These are phyloP conservation scores for Porites australiensis DNA, from an alignment of 64 coral and sea anemone species.

Conservation along the genomic window DNA sequence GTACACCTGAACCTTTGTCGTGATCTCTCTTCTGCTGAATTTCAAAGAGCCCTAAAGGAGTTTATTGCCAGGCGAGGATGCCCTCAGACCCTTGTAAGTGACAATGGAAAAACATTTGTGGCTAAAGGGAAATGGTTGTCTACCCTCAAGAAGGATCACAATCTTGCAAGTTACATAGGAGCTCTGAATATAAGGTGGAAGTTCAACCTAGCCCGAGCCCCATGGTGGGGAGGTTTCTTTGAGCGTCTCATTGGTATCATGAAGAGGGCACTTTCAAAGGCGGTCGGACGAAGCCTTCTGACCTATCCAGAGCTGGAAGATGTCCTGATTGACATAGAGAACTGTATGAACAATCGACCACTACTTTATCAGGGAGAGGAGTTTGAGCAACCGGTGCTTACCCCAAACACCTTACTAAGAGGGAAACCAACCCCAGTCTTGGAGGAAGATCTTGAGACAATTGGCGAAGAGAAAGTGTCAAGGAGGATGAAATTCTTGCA, in stretches of 20 bases:
- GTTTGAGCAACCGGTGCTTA: no score
- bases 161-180: background rate
- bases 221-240: conserved; percentile 40
- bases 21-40: no score
- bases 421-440: no score
- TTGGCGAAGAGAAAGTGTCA: no score
- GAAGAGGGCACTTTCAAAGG: conserved; percentile 8
- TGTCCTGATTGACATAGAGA: conserved; percentile 1
- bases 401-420: no score
- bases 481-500: no score
- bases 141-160: background rate
- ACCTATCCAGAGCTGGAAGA: conserved; percentile 13
- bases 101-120: conserved; percentile 56
- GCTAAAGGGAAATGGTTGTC: conserved; percentile 15
- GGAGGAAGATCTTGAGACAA: no score
- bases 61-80: no score
- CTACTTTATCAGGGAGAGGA: no score
- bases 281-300: background rate
- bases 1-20: conserved; percentile 42
- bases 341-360: no score
- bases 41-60: no score
- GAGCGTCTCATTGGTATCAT: background rate
- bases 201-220: conserved; percentile 3
- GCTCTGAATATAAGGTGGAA: background rate
- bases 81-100: conserved; percentile 20